Evolutionary conservation across 2,888 invertebrate genomes (phyloP), one percentile per base, ranked within the genome.

Genomic region (Lathronympha strigana): DNA sequence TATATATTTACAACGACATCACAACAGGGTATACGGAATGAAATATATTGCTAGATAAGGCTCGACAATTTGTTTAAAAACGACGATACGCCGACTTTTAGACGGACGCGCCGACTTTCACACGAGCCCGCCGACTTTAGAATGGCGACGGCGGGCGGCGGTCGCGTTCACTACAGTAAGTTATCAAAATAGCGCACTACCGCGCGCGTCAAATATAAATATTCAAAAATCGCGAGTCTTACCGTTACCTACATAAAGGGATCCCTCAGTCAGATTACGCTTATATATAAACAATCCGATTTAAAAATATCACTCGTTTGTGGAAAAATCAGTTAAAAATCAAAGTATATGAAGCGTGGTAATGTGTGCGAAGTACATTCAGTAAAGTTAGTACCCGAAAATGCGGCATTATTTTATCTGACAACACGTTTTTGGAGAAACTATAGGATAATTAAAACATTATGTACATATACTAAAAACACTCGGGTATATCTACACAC

Each of bases 1-100:
- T 82, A 83, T 75, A 76, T 86, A 87, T 87, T 86, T 86, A 87
- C 86, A 86, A 77, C 74, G 79, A 78, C 76, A 82, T 84, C 81
- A 86, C 81, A 83, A 79, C 72, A 81, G 72, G 67, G 67, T 78
- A 81, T 79, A 79, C 70, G 84, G 87, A 86, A 88, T 86, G 83
- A 79, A 83, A 79, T 69, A 67, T 73, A 73, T 76, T 51, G 19
- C 50, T 57, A 31, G 55, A 58, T 15, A 53, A 60, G 64, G 64
- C 51, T 38, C 36, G 60, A 15, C 19, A 49, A 55, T 55, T 33
- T 31, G 31, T 54, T 47, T 8, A n/a, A 63, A 63, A 40, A 51
- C 28, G 40, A 11, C 23, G 43, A 49, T 17, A 33, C 53, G 45
- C 31, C 61, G 31, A 31, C 47, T 19, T 11, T 50, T 23, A 15